Conservation (phyloP, 2,113 vertebrate species). For the Galeopterus variegatus region DNA sequence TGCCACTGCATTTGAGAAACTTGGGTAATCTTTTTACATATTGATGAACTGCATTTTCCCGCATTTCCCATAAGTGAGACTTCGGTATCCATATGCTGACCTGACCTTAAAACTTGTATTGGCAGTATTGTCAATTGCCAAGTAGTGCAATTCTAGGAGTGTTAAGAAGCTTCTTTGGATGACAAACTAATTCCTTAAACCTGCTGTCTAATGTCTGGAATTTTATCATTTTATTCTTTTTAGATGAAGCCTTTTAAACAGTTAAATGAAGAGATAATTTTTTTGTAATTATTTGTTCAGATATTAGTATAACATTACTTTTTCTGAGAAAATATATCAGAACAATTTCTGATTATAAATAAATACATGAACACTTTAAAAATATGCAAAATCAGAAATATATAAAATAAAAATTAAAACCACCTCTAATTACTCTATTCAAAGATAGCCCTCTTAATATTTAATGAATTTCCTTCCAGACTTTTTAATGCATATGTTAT, state of each 20-base stretch:
- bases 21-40: not conserved
- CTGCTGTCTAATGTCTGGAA: slow-evolving; percentile 38
- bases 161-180: slow-evolving; percentile 26
- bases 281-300: slow-evolving; percentile 50
- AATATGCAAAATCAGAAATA: slow-evolving; percentile 18
- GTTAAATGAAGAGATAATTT: not conserved
- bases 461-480: slow-evolving; percentile 8
- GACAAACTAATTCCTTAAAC: slow-evolving; percentile 71
- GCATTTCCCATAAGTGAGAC: slow-evolving; percentile 62
- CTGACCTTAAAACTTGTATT: slow-evolving; percentile 62
- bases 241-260: slow-evolving; percentile 29
- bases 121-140: slow-evolving; percentile 60
- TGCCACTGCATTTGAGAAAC: slow-evolving; percentile 19
- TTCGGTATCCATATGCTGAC: slow-evolving; percentile 63
- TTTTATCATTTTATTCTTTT: slow-evolving; percentile 46
- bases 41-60: slow-evolving; percentile 37
- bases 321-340: slow-evolving; percentile 16
- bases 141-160: not conserved
- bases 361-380: not conserved
- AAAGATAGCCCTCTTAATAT: not conserved
- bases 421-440: not conserved
- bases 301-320: slow-evolving; percentile 26
- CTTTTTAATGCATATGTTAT: not conserved
- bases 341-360: slow-evolving; percentile 32
- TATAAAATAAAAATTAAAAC: slow-evolving; percentile 61